phyloP scores from a whole-genome alignment of 2,113 vertebrate genomes.

The Pardalotus punctatus region DNA sequence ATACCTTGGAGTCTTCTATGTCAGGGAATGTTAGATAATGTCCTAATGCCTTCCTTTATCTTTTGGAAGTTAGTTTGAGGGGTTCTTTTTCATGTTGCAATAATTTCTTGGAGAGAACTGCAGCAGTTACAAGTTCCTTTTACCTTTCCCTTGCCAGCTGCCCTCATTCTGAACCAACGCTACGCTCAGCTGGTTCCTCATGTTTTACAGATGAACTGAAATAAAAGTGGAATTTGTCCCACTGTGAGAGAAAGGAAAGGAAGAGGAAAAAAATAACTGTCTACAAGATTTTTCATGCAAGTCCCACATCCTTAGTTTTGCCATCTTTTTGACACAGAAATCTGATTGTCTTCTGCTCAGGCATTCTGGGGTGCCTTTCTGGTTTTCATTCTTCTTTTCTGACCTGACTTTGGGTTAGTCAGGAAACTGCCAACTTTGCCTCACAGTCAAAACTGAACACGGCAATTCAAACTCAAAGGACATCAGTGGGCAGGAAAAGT shows the following conservation, averaged over 20 bases:
- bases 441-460: not conserved
- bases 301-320: slow-evolving; percentile 15
- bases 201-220: slow-evolving; percentile 57
- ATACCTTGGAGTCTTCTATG: not conserved
- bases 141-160: slow-evolving; percentile 26
- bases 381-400: slow-evolving; percentile 1
- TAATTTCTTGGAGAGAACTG: not conserved
- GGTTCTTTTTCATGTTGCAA: not conserved
- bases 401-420: not conserved
- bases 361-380: not conserved
- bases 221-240: slow-evolving; percentile 46
- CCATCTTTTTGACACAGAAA: slow-evolving; percentile 1
- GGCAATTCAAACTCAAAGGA: not conserved
- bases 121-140: slow-evolving; percentile 4
- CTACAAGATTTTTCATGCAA: slow-evolving; percentile 32
- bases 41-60: not conserved
- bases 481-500: not conserved
- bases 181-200: slow-evolving; percentile 10
- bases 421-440: not conserved
- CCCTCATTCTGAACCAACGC: slow-evolving; percentile 1
- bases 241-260: slow-evolving; percentile 26
- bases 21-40: not conserved
- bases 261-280: not conserved
- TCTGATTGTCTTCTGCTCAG: slow-evolving; percentile 9
- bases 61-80: not conserved